Conservation (phyloP, 1,140 invertebrate species). For the Drosophila punjabiensis region DNA sequence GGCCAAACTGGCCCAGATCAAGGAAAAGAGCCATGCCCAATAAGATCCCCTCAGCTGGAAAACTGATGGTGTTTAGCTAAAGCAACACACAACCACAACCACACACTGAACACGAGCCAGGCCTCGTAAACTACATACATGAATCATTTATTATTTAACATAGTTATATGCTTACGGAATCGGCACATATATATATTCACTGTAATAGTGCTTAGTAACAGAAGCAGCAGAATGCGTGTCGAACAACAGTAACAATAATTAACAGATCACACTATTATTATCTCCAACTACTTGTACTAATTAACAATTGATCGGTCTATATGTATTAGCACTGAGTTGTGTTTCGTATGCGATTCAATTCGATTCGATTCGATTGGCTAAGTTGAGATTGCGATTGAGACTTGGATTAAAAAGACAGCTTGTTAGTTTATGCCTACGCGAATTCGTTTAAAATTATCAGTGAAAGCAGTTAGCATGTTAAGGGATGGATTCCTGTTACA, state of each 20-base stretch:
- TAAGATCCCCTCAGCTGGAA: constrained; percentile 31
- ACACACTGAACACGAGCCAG: constrained; percentile 15
- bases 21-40: constrained; percentile 80
- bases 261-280: constrained; percentile 65
- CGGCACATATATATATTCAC: constrained; percentile 66
- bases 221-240: constrained; percentile 46
- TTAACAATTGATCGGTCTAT: constrained; percentile 51
- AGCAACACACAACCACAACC: constrained; percentile 9
- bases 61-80: constrained; percentile 14
- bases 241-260: constrained; percentile 76
- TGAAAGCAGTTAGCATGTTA: constrained; percentile 56
- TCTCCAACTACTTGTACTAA: constrained; percentile 58
- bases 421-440: constrained; percentile 40
- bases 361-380: constrained; percentile 51
- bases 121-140: constrained; percentile 46
- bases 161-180: constrained; percentile 67
- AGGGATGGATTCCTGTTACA: constrained; percentile 63
- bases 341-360: constrained; percentile 51
- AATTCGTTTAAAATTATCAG: constrained; percentile 42
- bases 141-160: constrained; percentile 74
- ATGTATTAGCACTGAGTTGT: constrained; percentile 75
- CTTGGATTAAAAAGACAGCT: constrained; percentile 48
- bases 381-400: constrained; percentile 44
- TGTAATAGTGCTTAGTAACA: constrained; percentile 62
- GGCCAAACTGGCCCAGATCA: constrained; percentile 82